Conservation (phyloP, 2,797 vertebrate genomes). For the Gymnopithys bicolor region DNA sequence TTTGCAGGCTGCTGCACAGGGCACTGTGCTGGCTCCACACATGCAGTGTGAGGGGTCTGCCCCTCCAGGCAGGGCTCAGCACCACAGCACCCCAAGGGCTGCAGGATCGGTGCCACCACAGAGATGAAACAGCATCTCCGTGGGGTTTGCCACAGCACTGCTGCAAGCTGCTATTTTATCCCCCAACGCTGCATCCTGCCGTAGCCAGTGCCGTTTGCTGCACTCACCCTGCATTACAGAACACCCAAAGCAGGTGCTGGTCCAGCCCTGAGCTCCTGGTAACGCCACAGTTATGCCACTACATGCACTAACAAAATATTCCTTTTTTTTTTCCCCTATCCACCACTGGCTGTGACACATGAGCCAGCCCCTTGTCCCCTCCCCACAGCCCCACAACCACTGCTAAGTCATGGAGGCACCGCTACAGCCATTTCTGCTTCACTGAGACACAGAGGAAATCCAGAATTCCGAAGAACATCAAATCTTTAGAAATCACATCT, state of each 20-base stretch:
- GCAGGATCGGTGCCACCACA: not conserved
- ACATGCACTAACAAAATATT: not conserved
- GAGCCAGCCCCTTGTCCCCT: not conserved
- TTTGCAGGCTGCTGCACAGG: not conserved
- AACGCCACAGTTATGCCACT: not conserved
- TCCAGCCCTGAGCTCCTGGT: not conserved
- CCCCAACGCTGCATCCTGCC: slow-evolving; percentile 30
- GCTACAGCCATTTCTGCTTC: not conserved
- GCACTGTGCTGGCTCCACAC: not conserved
- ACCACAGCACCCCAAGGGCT: not conserved
- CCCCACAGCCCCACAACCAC: not conserved
- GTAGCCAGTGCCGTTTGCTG: not conserved
- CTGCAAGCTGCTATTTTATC: slow-evolving; percentile 17
- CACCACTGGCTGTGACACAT: not conserved
- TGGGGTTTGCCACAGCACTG: not conserved
- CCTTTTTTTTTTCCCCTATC: not conserved
- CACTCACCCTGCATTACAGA: slow-evolving; percentile 17
- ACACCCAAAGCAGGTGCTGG: not conserved
- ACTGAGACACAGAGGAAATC: not conserved
- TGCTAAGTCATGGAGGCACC: slow-evolving; percentile 36
- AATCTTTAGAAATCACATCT: not conserved
- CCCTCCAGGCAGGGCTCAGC: not conserved
- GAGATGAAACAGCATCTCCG: slow-evolving; percentile 32
- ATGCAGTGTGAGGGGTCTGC: not conserved
- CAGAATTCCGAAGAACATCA: accelerated